These are phyloP conservation scores for Drosophila mojavensis DNA, from an alignment of 1,140 invertebrate genomes.

Conservation along the genomic window DNA sequence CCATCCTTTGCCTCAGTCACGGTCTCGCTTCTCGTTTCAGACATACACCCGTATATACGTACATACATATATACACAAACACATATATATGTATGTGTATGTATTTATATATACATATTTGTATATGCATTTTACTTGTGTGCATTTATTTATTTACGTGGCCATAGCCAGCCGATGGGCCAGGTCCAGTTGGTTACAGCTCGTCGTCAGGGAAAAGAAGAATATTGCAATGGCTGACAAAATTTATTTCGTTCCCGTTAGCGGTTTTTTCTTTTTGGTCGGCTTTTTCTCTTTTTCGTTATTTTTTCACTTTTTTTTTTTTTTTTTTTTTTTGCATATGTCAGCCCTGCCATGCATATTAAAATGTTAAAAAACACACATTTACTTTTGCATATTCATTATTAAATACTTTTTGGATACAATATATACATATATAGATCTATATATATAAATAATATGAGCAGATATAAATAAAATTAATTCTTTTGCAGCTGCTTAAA, in stretches of 20 bases:
- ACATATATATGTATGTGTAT: neutral
- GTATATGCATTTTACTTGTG: conserved; percentile 56
- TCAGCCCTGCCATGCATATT: conserved; percentile 76
- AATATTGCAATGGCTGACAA: conserved; percentile 80
- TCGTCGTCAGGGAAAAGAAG: conserved; percentile 58
- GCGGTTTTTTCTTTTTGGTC: conserved; percentile 60
- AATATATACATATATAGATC: conserved; percentile 19
- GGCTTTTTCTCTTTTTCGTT: conserved; percentile 4
- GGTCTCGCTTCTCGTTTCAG: conserved; percentile 17
- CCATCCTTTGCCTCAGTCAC: conserved; percentile 17
- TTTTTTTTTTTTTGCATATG: conserved; percentile 36
- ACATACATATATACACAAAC: neutral
- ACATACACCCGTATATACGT: neutral
- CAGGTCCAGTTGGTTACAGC: conserved; percentile 42
- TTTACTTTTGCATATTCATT: conserved; percentile 75
- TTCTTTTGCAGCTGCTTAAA: conserved; percentile 24
- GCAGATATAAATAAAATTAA: conserved; percentile 36
- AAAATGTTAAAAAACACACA: conserved; percentile 70
- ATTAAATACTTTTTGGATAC: conserved; percentile 62
- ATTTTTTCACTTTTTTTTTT: neutral
- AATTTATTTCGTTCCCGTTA: conserved; percentile 75
- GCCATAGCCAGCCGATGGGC: conserved; percentile 46
- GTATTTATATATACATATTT: conserved; percentile 9
- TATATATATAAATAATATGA: conserved; percentile 28
- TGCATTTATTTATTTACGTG: conserved; percentile 76